Evolutionary conservation across 2,888 invertebrate species (phyloP).

Genomic region (Drosophila aldrichi): DNA sequence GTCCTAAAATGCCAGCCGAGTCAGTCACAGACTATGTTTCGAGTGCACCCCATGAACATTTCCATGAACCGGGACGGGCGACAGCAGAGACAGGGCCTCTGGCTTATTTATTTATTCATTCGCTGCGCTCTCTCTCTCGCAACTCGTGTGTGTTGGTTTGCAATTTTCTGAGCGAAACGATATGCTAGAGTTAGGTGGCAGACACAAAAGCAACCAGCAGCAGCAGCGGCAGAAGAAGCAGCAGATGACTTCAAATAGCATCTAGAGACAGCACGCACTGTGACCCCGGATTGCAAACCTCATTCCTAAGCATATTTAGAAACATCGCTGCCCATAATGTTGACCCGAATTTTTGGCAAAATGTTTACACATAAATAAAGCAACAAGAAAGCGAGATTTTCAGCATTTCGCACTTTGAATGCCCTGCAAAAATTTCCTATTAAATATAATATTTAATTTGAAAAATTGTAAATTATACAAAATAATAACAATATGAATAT

Average conservation of each 20-base stretch:
- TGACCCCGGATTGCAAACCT: conserved; percentile 32
- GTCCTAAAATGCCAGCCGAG: conserved; percentile 70
- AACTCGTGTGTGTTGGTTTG: conserved; percentile 62
- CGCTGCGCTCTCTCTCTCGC: conserved; percentile 53
- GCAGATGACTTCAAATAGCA: conserved; percentile 48
- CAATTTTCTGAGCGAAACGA: conserved; percentile 78
- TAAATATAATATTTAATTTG: background rate
- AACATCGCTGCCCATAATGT: conserved; percentile 75
- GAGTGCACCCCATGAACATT: conserved; percentile 21
- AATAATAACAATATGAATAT: too few species aligned
- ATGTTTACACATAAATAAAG: conserved; percentile 75
- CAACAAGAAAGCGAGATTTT: conserved; percentile 50
- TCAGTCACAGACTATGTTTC: conserved; percentile 52
- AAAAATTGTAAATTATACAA: background rate
- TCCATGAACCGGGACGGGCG: conserved; percentile 10
- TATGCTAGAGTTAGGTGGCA: conserved; percentile 64
- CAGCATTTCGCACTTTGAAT: conserved; percentile 18
- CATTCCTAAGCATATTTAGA: conserved; percentile 44
- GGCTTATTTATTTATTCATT: conserved; percentile 80
- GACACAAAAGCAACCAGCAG: conserved; percentile 65
- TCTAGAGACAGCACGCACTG: conserved; percentile 60
- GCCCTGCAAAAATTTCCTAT: conserved; percentile 12
- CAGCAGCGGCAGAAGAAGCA: conserved; percentile 34
- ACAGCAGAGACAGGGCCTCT: conserved; percentile 35
- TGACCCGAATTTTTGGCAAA: conserved; percentile 80